These are phyloP conservation scores for Chaetorhynchus papuensis DNA, from an alignment of 2,113 vertebrate species.

Conservation along the genomic window DNA sequence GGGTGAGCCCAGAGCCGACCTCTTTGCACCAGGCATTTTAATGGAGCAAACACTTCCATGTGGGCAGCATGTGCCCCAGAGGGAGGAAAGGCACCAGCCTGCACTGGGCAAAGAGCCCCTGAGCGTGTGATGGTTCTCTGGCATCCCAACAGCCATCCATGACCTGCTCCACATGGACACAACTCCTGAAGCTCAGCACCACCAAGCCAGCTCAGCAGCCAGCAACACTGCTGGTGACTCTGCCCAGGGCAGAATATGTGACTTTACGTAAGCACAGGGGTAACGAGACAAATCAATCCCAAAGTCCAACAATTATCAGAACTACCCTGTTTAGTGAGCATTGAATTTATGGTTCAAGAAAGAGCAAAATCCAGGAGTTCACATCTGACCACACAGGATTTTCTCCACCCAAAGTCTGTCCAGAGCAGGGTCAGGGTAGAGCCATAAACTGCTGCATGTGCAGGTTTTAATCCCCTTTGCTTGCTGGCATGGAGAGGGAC, in stretches of 20 bases:
- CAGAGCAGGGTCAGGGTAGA: background rate
- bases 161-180: background rate
- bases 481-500: background rate
- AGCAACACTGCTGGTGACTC: background rate
- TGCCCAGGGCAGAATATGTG: background rate
- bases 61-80: accelerated
- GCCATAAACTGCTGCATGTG: accelerated
- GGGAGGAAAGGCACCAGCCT: too few relatives aligned
- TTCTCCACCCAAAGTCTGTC: background rate
- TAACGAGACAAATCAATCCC: background rate
- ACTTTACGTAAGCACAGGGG: background rate
- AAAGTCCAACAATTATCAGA: background rate
- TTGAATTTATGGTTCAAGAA: background rate
- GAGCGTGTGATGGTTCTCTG: accelerated
- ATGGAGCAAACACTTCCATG: background rate
- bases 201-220: background rate
- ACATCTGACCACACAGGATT: background rate
- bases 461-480: background rate
- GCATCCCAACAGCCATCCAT: background rate
- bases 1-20: background rate
- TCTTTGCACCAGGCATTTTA: background rate
- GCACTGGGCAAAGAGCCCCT: background rate
- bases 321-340: background rate
- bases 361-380: background rate
- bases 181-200: background rate